Percentiles rank a stretch among this genome's conserved stretches.
Conservation (phyloP, 2,888 invertebrate genomes). For the Lymantria dispar region DNA sequence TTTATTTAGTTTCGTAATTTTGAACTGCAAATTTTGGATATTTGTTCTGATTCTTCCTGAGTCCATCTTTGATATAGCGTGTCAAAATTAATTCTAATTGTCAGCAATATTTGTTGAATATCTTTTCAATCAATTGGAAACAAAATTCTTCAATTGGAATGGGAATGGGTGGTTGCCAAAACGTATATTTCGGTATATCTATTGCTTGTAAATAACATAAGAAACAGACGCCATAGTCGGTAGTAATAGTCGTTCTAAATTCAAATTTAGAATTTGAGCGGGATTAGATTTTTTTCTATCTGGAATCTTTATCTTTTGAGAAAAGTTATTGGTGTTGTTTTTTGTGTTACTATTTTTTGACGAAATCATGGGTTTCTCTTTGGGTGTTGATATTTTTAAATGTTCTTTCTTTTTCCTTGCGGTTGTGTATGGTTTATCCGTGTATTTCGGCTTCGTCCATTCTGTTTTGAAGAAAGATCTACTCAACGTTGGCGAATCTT, state of each 20-base stretch:
- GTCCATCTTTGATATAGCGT: too few relatives aligned
- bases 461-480: conserved; percentile 28
- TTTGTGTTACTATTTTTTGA: not conserved
- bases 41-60: too few relatives aligned
- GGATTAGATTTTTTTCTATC: not conserved
- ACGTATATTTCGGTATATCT: not conserved
- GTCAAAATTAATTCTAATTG: too few relatives aligned
- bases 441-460: conserved; percentile 28
- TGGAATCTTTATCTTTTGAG: not conserved
- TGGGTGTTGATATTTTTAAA: not conserved
- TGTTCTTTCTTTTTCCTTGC: not conserved
- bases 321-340: not conserved
- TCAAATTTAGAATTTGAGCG: conserved; percentile 7
- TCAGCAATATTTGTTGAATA: too few relatives aligned
- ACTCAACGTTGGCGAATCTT: conserved; percentile 14
- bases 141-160: not conserved
- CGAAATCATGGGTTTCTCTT: not conserved
- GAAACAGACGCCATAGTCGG: conserved; percentile 23
- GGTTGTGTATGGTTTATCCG: conserved; percentile 14
- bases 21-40: too few relatives aligned
- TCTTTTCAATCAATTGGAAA: too few relatives aligned
- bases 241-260: conserved; percentile 17
- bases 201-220: conserved; percentile 5
- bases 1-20: too few relatives aligned
- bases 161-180: conserved; percentile 12